phyloP scores from a whole-genome alignment of 2,113 vertebrate genomes.

The Shinisaurus crocodilurus region DNA sequence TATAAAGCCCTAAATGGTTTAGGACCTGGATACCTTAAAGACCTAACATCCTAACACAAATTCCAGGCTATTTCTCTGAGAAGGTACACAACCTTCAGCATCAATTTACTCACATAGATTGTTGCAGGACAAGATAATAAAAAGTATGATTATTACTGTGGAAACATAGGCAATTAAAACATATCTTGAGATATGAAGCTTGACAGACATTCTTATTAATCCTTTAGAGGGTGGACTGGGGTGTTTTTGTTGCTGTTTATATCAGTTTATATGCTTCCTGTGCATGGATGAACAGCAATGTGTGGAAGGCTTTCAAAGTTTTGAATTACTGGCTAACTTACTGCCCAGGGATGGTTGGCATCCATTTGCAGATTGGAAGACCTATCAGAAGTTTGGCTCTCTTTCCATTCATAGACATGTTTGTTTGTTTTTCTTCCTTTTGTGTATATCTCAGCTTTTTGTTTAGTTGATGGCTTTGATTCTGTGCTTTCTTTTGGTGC shows the following conservation, averaged over 20 bases:
- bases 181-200: conserved; percentile 44
- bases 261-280: conserved; percentile 30
- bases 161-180: conserved; percentile 24
- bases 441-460: conserved; percentile 56
- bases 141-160: neutral
- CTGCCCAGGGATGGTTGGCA: conserved; percentile 63
- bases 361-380: conserved; percentile 56
- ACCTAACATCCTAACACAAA: neutral
- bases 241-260: neutral
- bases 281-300: conserved; percentile 10
- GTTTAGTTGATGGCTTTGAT: conserved; percentile 54
- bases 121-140: neutral
- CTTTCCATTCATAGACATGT: conserved; percentile 65
- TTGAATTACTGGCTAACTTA: conserved; percentile 60
- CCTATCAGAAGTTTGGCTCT: conserved; percentile 67
- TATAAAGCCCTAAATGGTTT: neutral
- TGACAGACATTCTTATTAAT: conserved; percentile 46
- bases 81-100: neutral
- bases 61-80: neutral
- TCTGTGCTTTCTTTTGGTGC: conserved; percentile 51
- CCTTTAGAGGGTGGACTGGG: conserved; percentile 30
- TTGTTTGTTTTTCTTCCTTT: conserved; percentile 66
- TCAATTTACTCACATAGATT: neutral
- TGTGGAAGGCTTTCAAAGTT: conserved; percentile 63
- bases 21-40: neutral